Evolutionary conservation across 1,140 invertebrate species (phyloP).

Genomic region (Pogonus chalceus): DNA sequence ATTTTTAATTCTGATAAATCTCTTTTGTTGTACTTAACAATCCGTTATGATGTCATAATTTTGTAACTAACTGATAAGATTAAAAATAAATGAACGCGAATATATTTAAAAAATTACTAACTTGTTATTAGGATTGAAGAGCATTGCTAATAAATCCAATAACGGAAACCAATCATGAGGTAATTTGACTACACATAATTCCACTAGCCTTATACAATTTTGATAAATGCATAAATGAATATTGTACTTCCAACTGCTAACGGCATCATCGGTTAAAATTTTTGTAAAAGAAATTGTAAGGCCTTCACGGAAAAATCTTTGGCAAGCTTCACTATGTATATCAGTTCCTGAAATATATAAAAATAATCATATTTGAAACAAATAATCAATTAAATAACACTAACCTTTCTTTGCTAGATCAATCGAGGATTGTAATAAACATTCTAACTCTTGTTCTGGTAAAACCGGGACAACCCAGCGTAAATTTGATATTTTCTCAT

Average conservation of each 20-base stretch:
- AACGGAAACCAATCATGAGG: conserved; percentile 89
- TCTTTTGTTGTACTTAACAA: no score
- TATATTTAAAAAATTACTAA: conserved; percentile 39
- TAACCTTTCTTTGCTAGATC: conserved; percentile 70
- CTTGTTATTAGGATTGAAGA: conserved; percentile 90
- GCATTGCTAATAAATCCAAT: conserved; percentile 84
- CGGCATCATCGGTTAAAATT: conserved; percentile 96
- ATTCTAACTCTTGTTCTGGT: conserved; percentile 90
- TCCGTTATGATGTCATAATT: no score
- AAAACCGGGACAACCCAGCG: conserved; percentile 95
- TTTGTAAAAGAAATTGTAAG: conserved; percentile 93
- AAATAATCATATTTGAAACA: not conserved
- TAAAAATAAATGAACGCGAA: conserved; percentile 11
- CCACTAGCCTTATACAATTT: conserved; percentile 85
- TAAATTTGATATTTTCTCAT: conserved; percentile 90
- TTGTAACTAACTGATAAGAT: no score
- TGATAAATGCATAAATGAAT: conserved; percentile 92
- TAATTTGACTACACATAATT: conserved; percentile 84
- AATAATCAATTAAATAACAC: not conserved
- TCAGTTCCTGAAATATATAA: conserved; percentile 58
- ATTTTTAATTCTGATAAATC: no score
- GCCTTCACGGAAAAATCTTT: conserved; percentile 90
- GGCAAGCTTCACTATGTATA: conserved; percentile 80
- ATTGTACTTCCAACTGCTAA: conserved; percentile 94
- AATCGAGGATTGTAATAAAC: conserved; percentile 80